phyloP scores from a whole-genome alignment of 2,888 invertebrate genomes.

The Sphinx pinastri region DNA sequence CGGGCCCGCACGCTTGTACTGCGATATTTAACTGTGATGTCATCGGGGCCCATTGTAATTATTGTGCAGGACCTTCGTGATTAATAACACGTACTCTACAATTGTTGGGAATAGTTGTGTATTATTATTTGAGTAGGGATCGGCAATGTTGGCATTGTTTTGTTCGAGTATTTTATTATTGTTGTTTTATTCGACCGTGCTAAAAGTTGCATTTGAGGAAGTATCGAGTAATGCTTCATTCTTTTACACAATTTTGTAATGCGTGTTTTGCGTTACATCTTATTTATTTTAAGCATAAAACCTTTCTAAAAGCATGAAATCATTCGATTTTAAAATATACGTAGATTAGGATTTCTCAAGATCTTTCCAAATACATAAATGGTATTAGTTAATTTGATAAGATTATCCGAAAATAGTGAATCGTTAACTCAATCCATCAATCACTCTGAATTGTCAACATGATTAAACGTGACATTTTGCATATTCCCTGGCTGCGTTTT shows the following conservation, averaged over 20 bases:
- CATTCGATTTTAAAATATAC: no score
- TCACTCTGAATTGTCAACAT: background rate
- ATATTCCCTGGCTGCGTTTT: background rate
- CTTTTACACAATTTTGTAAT: no score
- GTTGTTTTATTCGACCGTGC: background rate
- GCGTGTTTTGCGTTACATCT: no score
- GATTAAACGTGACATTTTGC: background rate
- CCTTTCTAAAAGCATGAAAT: no score
- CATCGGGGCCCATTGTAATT: conserved; percentile 20
- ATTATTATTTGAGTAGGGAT: background rate
- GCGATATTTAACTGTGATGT: conserved; percentile 22
- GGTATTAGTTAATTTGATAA: no score
- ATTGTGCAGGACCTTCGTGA: conserved; percentile 24
- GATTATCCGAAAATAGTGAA: no score
- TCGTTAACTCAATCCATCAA: background rate
- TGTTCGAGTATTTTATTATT: background rate
- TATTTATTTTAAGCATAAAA: no score
- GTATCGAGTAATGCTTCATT: no score
- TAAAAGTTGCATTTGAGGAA: background rate
- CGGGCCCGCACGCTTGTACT: conserved; percentile 7
- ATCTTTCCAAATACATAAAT: no score
- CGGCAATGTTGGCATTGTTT: background rate
- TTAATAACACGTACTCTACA: conserved; percentile 10
- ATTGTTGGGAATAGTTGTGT: conserved; percentile 9
- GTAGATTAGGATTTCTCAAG: no score